Conservation (phyloP, 2,888 invertebrate genomes). For the Mycalesis mineus region DNA sequence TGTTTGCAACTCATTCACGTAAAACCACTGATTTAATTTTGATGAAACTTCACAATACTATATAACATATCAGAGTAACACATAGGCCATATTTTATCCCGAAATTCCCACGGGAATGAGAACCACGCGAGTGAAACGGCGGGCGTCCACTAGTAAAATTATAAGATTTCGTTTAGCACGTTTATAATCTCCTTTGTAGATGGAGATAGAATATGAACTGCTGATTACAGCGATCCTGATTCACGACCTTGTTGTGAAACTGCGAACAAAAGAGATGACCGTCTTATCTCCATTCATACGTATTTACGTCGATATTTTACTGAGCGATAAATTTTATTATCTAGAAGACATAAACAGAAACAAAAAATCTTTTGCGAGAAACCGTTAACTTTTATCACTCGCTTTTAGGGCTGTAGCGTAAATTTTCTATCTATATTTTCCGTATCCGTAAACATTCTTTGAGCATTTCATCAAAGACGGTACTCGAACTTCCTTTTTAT, state of each 20-base stretch:
- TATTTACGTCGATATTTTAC: conserved; percentile 1
- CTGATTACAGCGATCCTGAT: background rate
- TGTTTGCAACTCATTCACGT: too few species aligned
- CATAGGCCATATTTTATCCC: too few species aligned
- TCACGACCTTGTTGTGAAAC: background rate
- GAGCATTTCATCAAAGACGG: background rate
- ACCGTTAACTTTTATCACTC: conserved; percentile 5
- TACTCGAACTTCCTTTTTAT: too few species aligned
- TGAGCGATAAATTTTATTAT: background rate
- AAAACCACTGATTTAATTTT: too few species aligned
- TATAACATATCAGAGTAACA: too few species aligned
- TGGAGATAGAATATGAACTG: background rate
- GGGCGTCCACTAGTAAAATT: too few species aligned
- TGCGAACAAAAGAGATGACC: background rate
- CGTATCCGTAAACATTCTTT: background rate
- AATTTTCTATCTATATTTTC: background rate
- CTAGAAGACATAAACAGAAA: background rate
- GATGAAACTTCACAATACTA: too few species aligned
- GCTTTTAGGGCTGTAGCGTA: background rate
- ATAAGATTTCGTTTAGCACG: too few species aligned
- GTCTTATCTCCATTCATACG: background rate
- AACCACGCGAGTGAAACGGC: too few species aligned
- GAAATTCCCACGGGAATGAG: too few species aligned
- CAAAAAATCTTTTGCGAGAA: background rate
- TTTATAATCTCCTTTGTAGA: background rate